These are phyloP conservation scores for Clostera curtula DNA, from an alignment of 2,888 invertebrate species.

Conservation along the genomic window DNA sequence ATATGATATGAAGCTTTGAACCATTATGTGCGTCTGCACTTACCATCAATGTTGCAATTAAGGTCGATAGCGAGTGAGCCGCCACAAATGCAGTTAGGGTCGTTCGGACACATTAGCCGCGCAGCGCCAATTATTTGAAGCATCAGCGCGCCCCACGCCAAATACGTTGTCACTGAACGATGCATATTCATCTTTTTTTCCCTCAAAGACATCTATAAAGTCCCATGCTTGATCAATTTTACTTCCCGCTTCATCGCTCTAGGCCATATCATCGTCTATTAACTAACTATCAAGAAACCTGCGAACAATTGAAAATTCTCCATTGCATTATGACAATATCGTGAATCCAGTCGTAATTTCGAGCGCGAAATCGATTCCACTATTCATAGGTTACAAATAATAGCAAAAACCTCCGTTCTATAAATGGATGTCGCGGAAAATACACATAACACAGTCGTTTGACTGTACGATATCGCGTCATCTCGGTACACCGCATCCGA, in stretches of 20 bases:
- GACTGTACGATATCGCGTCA: conserved; percentile 38
- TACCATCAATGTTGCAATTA: conserved; percentile 67
- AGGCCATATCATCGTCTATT: conserved; percentile 13
- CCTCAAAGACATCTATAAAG: conserved; percentile 26
- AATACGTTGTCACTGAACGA: conserved; percentile 44
- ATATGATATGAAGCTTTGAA: conserved; percentile 30
- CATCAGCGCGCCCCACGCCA: conserved; percentile 44
- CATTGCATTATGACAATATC: conserved; percentile 17
- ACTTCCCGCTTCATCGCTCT: conserved; percentile 20
- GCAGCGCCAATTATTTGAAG: conserved; percentile 57
- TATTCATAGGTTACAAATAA: conserved; percentile 48
- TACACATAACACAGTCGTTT: conserved; percentile 48
- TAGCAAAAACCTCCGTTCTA: conserved; percentile 44
- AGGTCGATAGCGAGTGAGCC: conserved; percentile 63
- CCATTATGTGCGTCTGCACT: no score
- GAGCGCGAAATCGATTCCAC: conserved; percentile 38
- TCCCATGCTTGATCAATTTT: conserved; percentile 14
- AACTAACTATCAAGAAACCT: conserved; percentile 26
- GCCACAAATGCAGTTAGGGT: conserved; percentile 68
- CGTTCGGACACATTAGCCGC: conserved; percentile 54
- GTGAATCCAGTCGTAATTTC: conserved; percentile 24
- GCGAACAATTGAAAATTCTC: conserved; percentile 28
- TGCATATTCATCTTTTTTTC: conserved; percentile 36
- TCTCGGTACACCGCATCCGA: conserved; percentile 30
- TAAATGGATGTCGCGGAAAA: conserved; percentile 45